These are phyloP conservation scores for Lycaena phlaeas DNA, from an alignment of 2,888 invertebrate genomes.

Conservation along the genomic window DNA sequence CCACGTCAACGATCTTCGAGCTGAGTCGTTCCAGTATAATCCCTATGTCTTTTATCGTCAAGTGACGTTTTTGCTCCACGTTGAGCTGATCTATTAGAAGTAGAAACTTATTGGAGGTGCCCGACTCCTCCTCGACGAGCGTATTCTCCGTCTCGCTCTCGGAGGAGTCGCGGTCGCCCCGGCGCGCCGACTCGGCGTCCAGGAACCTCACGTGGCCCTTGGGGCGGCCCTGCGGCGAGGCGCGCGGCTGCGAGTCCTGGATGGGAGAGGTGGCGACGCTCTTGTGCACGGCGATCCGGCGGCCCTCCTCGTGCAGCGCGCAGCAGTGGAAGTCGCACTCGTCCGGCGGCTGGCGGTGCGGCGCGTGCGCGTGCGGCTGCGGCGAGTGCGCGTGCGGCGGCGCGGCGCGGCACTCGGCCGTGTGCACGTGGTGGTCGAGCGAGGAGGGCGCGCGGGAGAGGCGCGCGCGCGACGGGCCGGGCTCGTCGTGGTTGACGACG, in stretches of 20 bases:
- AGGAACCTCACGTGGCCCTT: conserved; percentile 90
- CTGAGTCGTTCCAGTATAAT: conserved; percentile 93
- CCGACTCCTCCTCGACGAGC: conserved; percentile 91
- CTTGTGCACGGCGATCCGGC: conserved; percentile 92
- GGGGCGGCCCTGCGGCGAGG: conserved; percentile 78
- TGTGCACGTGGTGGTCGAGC: conserved; percentile 75
- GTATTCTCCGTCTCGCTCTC: conserved; percentile 96
- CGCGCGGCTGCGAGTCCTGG: conserved; percentile 81
- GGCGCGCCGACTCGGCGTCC: conserved; percentile 78
- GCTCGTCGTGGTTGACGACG: conserved; percentile 94
- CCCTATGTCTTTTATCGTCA: conserved; percentile 95
- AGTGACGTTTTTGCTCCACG: conserved; percentile 91
- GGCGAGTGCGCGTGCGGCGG: conserved; percentile 78
- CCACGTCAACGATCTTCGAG: conserved; percentile 94
- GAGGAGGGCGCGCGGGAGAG: conserved; percentile 79
- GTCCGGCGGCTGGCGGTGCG: conserved; percentile 79
- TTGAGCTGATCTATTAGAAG: conserved; percentile 93
- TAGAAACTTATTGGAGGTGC: conserved; percentile 93
- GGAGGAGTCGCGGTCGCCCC: conserved; percentile 86
- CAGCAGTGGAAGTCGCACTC: conserved; percentile 98
- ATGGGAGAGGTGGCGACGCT: conserved; percentile 95
- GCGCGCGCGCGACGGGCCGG: conserved; percentile 83
- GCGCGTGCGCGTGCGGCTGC: conserved; percentile 78
- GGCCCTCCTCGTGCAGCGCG: conserved; percentile 93
- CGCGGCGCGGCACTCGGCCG: conserved; percentile 84